These are phyloP conservation scores for Spialia ferax DNA, from an alignment of 2,888 invertebrate genomes.

Conservation along the genomic window DNA sequence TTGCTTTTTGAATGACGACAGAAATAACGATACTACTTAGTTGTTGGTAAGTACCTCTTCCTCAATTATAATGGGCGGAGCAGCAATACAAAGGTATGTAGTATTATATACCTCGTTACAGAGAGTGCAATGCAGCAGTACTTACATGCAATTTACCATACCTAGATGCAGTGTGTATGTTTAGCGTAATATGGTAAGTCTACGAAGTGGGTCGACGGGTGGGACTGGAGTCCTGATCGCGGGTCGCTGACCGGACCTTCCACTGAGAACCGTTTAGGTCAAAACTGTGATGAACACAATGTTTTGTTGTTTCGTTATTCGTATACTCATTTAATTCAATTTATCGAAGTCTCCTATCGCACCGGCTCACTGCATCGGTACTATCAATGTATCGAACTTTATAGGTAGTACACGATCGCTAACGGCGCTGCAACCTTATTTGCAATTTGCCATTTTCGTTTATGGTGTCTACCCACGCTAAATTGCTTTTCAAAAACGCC, in stretches of 20 bases:
- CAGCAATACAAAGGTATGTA: not conserved
- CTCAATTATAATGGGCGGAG: constrained; percentile 13
- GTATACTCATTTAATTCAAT: constrained; percentile 14
- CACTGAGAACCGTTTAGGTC: constrained; percentile 50
- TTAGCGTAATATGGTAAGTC: constrained; percentile 45
- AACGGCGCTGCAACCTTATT: constrained; percentile 67
- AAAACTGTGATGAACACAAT: constrained; percentile 46
- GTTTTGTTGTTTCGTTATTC: constrained; percentile 14
- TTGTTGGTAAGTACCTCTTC: not conserved
- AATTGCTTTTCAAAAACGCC: constrained; percentile 46
- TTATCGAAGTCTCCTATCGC: constrained; percentile 7
- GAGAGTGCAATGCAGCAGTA: constrained; percentile 9
- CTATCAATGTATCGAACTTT: constrained; percentile 44
- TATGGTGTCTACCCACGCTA: constrained; percentile 63
- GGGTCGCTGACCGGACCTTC: constrained; percentile 56
- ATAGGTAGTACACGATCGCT: constrained; percentile 51
- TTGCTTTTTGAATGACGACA: not conserved
- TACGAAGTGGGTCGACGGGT: constrained; percentile 51
- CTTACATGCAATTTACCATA: constrained; percentile 42
- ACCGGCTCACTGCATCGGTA: constrained; percentile 8
- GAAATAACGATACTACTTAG: not conserved
- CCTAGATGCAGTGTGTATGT: constrained; percentile 43
- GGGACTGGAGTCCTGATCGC: constrained; percentile 49
- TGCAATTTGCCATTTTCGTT: constrained; percentile 62
- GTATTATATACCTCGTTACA: not conserved